Conservation (phyloP, 2,888 invertebrate species). For the Ormyrus nitidulus region DNA sequence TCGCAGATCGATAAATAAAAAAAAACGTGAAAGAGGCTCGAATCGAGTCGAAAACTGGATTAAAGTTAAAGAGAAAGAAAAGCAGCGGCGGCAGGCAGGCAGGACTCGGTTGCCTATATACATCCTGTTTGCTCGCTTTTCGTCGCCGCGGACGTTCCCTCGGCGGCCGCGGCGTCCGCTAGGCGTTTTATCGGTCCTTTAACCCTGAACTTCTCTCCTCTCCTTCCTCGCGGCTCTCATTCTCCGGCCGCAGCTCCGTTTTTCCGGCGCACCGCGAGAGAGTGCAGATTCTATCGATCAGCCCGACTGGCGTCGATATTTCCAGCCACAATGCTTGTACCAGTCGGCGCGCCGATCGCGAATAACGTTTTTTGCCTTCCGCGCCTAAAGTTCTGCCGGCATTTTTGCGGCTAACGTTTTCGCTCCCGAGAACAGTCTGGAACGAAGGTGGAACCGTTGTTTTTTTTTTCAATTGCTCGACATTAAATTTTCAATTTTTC, state of each 20-base stretch:
- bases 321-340: slow-evolving; percentile 17
- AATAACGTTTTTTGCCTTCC: slow-evolving; percentile 10
- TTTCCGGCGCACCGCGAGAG: slow-evolving; percentile 43
- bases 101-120: no score
- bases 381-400: not conserved
- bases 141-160: slow-evolving; percentile 7
- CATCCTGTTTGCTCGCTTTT: not conserved
- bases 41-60: no score
- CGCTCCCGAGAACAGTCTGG: no score
- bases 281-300: slow-evolving; percentile 15
- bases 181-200: slow-evolving; percentile 65
- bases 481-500: no score
- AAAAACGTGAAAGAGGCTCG: not conserved
- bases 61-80: no score
- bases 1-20: not conserved
- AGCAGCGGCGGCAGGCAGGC: no score
- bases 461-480: no score
- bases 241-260: slow-evolving; percentile 31
- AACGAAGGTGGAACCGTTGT: no score
- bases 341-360: not conserved
- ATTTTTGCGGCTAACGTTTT: not conserved
- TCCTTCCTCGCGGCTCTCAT: slow-evolving; percentile 20
- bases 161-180: slow-evolving; percentile 52
- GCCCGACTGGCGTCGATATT: not conserved
- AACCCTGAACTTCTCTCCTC: slow-evolving; percentile 65